Percentiles rank a stretch among this genome's conserved stretches.
These are phyloP conservation scores for Parnassius mnemosyne DNA, from an alignment of 2,888 invertebrate species.

Conservation along the genomic window DNA sequence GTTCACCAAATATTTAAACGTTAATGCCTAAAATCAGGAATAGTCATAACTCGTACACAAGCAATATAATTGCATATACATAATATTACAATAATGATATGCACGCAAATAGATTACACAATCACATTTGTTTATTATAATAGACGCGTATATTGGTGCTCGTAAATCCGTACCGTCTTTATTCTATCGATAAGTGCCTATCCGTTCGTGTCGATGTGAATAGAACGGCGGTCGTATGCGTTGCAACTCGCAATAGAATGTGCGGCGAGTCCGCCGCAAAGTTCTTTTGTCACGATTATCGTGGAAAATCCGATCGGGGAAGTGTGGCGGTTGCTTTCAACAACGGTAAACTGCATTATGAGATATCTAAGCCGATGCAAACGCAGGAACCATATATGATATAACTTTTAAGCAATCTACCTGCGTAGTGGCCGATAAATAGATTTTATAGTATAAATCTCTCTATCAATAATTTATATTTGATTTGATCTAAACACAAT, in stretches of 20 bases:
- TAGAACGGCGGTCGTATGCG: constrained; percentile 52
- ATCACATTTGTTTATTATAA: constrained; percentile 22
- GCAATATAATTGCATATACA: no score
- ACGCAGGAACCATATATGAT: constrained; percentile 57
- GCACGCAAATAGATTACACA: background rate
- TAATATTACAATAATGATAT: background rate
- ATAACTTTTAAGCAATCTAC: constrained; percentile 2
- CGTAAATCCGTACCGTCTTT: constrained; percentile 35
- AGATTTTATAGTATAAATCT: no score
- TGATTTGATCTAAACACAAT: no score
- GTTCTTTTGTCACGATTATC: constrained; percentile 80
- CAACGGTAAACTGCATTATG: constrained; percentile 76
- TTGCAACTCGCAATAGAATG: constrained; percentile 59
- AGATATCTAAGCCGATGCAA: constrained; percentile 64
- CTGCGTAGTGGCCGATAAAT: no score
- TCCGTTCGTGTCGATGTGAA: constrained; percentile 56
- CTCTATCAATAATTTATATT: no score
- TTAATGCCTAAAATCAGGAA: no score
- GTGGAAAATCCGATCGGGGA: constrained; percentile 77
- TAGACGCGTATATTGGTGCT: constrained; percentile 18
- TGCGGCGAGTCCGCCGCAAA: constrained; percentile 60
- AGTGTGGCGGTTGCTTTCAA: constrained; percentile 74
- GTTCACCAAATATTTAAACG: no score
- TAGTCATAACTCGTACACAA: no score
- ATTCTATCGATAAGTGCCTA: constrained; percentile 51